Conservation (phyloP, 2,888 invertebrate species). For the Stenodema calcarata region DNA sequence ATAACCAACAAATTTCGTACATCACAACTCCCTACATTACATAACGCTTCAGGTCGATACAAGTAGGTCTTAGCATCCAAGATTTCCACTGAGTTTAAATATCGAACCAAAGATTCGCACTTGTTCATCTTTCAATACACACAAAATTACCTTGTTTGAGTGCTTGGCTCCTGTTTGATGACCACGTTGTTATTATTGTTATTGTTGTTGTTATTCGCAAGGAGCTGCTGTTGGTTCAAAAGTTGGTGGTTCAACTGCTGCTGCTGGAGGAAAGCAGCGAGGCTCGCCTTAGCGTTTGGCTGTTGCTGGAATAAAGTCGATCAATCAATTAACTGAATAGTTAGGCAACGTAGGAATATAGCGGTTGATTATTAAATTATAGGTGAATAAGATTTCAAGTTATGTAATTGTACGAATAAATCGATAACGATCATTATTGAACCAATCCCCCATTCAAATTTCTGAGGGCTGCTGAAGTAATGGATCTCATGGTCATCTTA, state of each 20-base stretch:
- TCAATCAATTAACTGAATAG: not conserved
- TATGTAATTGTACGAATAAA: no score
- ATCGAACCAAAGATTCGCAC: no score
- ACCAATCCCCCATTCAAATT: no score
- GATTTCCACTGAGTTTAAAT: not conserved
- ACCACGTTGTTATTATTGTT: conserved; percentile 57
- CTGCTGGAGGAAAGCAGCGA: conserved; percentile 65
- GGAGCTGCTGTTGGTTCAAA: conserved; percentile 66
- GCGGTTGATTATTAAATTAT: no score
- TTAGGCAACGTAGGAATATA: no score
- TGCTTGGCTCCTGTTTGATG: conserved; percentile 51
- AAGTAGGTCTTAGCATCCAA: not conserved
- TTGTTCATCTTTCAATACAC: no score
- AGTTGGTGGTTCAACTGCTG: conserved; percentile 65
- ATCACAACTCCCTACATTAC: not conserved
- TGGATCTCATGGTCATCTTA: no score
- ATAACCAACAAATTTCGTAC: no score
- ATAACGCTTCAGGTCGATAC: no score
- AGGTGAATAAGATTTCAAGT: no score
- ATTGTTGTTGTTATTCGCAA: conserved; percentile 63
- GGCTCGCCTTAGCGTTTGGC: conserved; percentile 63
- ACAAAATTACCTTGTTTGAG: conserved; percentile 9
- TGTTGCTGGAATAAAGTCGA: conserved; percentile 57
- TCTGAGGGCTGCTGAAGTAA: no score
- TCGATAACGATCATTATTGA: no score